Evolutionary conservation across 2,113 vertebrate genomes (phyloP), one percentile per base, ranked within the genome.

Genomic region (Sakesphorus luctuosus): DNA sequence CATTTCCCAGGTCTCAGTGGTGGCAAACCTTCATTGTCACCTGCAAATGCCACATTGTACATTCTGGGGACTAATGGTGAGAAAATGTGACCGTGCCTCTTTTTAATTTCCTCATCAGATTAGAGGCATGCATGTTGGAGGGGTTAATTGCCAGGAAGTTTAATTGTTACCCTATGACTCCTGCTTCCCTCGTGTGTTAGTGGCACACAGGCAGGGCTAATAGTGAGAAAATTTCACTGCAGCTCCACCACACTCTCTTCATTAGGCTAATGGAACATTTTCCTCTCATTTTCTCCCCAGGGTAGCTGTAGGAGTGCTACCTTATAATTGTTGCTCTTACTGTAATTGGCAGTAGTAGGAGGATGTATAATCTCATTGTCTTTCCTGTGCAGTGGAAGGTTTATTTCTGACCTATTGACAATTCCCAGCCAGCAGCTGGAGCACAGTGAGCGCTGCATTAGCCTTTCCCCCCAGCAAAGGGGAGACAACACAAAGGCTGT

Each of bases 241-340:
- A 96, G 93, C 96, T 96, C 95, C 63, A 93, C 87, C 75, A 56
- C 93, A 90, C 97, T 97, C 97, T 98, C 98, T 98, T 98, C 97
- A 98, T 98, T 98, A 96, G 96, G 97, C 98, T 98, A 98, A 98
- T 98, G 98, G 98, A 98, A 98, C 98, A 98, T 95, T 98, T 98
- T 98, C 96, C 97, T 97, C 97, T 97, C 97, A 98, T 98, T 98
- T 98, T 98, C 98, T 97, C 98, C 93, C 95, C 56, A 97, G 98
- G 98, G 97, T 95, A 93, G 92, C 97, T 97, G 97, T 98, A 97
- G 97, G 97, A 98, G 97, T 97, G 95, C 97, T 97, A 96, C 98
- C 97, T 98, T 98, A 96, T 98, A 98, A 98, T 98, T 98, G 98
- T 98, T 97, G 97, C 97, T 98, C 98, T 98, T 98, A 98, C 96